Percentiles rank a stretch among this genome's conserved stretches.
Evolutionary conservation across 2,888 invertebrate species (phyloP).

Genomic region (Crepidodera aurea): DNA sequence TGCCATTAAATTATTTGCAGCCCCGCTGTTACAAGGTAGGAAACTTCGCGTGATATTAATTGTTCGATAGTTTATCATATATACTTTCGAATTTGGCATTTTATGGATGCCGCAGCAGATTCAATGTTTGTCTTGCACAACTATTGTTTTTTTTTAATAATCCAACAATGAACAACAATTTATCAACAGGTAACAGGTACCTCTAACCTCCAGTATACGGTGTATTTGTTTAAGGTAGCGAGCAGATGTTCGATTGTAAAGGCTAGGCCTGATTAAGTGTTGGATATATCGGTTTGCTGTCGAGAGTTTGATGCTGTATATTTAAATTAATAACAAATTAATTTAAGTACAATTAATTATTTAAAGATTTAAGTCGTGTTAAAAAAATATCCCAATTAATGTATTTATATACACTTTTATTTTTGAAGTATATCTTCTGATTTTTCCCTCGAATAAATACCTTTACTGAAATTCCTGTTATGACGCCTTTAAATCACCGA

Average conservation of each 20-base stretch:
- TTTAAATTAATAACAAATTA: too few species aligned
- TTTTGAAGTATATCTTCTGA: too few species aligned
- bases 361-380: too few species aligned
- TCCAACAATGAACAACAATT: constrained; percentile 32
- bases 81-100: constrained; percentile 36
- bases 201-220: constrained; percentile 2
- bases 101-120: constrained; percentile 13
- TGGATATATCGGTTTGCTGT: too few species aligned
- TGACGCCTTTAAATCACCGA: too few species aligned
- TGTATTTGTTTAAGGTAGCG: not conserved
- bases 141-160: constrained; percentile 28
- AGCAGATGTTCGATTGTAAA: constrained; percentile 2
- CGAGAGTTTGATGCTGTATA: too few species aligned
- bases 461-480: too few species aligned
- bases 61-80: constrained; percentile 35
- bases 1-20: constrained; percentile 33
- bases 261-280: not conserved
- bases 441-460: too few species aligned
- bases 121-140: constrained; percentile 34
- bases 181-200: constrained; percentile 33
- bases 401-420: too few species aligned
- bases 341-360: too few species aligned
- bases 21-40: constrained; percentile 36
- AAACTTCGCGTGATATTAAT: constrained; percentile 41
- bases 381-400: too few species aligned